Evolutionary conservation across 2,797 vertebrate genomes (phyloP), one percentile per base, ranked within the genome.

Genomic region (Acanthopagrus latus): DNA sequence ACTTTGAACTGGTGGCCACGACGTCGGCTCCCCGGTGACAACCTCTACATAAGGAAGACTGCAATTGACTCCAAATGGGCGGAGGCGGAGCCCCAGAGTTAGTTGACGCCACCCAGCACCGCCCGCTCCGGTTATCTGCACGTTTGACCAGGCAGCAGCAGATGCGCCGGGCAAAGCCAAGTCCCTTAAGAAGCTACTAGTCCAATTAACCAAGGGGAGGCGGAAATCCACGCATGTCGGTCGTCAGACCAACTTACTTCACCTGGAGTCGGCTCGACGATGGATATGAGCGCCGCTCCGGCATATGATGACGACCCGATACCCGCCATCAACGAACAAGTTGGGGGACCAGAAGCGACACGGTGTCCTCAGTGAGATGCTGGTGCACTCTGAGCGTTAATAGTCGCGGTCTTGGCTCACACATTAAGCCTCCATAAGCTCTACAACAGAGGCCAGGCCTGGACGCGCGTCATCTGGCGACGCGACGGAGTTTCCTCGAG

Each of bases 41-140:
- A 60, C 62, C 8, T 50, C 5, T 10, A 20, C 47, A 58, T 12
- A 33, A 81, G 81, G 82, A 90, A 86, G 76, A 48, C 50, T 29
- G 58, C 47, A 64, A 59, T 11, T 75, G 60, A 43, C 23, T 11
- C 27, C 21, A 4, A 16, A 41, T n/a, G 89, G 93, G 93, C 88
- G 95, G 93, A 89, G 94, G 94, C 91, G 95, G 94, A 91, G 93
- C 92, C 51, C 71, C 68, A 38, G 63, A 17, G 59, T 62, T 8
- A 16, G 59, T 52, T 75, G 82, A 58, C 72, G 51, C 27, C 21
- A 64, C 14, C 62, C 44, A 46, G 44, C 16, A 66, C 69, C 27
- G 70, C 67, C 51, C 5, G 43, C 21, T 58, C 43, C 67, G 59
- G 27, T 27, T 54, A 1, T 64, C 71, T 12, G 70, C 38, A 71